Evolutionary conservation across 2,888 invertebrate genomes (phyloP), one percentile per base, ranked within the genome.

Genomic region (Caradrina clavipalpis): DNA sequence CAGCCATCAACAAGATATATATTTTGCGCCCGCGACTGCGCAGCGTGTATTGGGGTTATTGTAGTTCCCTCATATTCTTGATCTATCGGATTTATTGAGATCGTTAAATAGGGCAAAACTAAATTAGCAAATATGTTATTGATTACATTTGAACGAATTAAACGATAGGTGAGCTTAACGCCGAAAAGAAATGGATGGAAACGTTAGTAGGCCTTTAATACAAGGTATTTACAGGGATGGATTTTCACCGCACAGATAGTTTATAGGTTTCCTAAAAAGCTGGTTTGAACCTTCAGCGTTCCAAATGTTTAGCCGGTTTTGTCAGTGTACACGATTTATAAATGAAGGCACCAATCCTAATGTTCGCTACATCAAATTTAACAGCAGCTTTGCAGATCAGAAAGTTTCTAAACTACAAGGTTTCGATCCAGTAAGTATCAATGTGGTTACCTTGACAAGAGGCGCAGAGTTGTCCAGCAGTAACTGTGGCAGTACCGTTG

Each of bases 401-500:
- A 3, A 6, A 1, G 15, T 42, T 10, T 42, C 15, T 15, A 45
- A 45, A 17, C 1, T 5, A 15, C 15, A 4, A 39, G 13, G 39
- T 39, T 13, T 17, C 6, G 17, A 45, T 45, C 45, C 17, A 39
- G 45, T 45, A 39, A 39, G 39, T 13, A 39, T 39, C 39, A 13
- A 39, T 39, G 11, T 39, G 13, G 11, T 72, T 86, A 96, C 96
- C 94, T 92, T 95, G 95, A 93, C 97, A 96, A 89, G 97, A 95
- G 88, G 94, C 93, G 94, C 97, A 96, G 90, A 96, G 88, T 89
- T 92, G 90, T 58, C 88, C 87, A 71, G 90, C 87, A 69, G 90
- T 94, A 88, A 96, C 95, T 69, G 95, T 94, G 82, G 97, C 96
- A 75, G 97, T 97, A 85, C 98, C 98, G 89, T 97, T 97, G 88